Evolutionary conservation across 2,888 invertebrate species (phyloP), one percentile per base, ranked within the genome.

Genomic region (Melitaea athalia): DNA sequence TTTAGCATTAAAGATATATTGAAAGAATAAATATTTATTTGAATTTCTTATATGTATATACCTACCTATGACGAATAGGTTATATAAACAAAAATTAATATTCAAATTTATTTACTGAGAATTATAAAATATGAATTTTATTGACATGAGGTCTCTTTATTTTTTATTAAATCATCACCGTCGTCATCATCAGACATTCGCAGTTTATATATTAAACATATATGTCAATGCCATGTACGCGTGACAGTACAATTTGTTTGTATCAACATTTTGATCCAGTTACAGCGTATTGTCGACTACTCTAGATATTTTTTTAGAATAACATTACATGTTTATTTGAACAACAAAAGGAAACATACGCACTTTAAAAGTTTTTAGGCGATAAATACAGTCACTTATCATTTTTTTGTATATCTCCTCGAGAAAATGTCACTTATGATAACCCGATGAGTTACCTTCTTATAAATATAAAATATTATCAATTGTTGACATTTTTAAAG

Each of bases 21-120:
- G 31, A 60, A 47, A 49, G 10, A 47, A 47, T 45, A 49, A 49
- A 61, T 49, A 61, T 61, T 47, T 24, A 31, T 17, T 49, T 61
- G 61, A 49, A n/a, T 61, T 61, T 61, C 50, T 62, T 55, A 14
- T 33, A 33, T 33, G 0, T 55, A 14, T 33, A 33, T 33, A 0
- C 6, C 33, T 5, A 0, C 6, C n/a, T 14, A 14, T n/a, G 53
- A 55, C 14, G 53, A 33, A 14, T 53, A 14, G 11, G 8, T 53
- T 31, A 53, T 31, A 53, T 31, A 53, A 53, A 53, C 31, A 53
- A 53, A 14, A 53, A 31, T 53, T 31, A 53, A 31, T 31, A 53
- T 14, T 14, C 5, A 31, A 31, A 14, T 31, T 53, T 31, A 10
- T 31, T 53, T 31, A 1, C 14, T 14, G 14, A 12, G 33, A 31